A percentile compares a stretch with the other conserved stretches of the same genome.
Conservation (phyloP, 1,140 invertebrate species). For the Brachionus calyciflorus region DNA sequence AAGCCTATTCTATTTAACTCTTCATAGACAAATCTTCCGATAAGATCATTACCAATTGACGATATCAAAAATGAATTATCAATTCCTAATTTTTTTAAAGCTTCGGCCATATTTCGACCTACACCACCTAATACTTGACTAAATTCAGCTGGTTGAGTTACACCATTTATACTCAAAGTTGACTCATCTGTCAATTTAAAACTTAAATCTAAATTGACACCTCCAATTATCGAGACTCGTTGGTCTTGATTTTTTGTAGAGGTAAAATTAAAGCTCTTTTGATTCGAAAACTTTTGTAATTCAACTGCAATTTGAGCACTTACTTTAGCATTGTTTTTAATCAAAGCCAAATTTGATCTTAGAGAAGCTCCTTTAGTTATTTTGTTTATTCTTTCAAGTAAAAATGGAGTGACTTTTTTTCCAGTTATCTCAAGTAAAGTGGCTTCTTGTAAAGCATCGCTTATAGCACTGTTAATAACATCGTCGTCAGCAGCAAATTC, state of each 20-base stretch:
- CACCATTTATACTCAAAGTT: conserved; percentile 53
- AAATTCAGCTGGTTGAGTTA: conserved; percentile 54
- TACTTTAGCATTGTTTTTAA: conserved; percentile 84
- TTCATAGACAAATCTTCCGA: conserved; percentile 59
- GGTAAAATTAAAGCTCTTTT: conserved; percentile 50
- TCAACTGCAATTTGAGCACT: conserved; percentile 77
- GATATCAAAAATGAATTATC: conserved; percentile 69
- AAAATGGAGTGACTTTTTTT: conserved; percentile 86
- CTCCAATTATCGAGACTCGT: conserved; percentile 49
- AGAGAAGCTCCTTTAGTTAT: conserved; percentile 78
- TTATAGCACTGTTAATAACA: conserved; percentile 69
- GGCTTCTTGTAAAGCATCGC: conserved; percentile 70
- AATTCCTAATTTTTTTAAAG: conserved; percentile 70
- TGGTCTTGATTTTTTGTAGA: too few species aligned
- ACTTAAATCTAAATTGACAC: conserved; percentile 48
- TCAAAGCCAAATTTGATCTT: conserved; percentile 77
- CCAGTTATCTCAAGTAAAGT: conserved; percentile 69
- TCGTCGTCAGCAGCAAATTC: conserved; percentile 64
- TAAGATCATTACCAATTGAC: conserved; percentile 72
- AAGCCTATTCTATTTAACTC: conserved; percentile 60
- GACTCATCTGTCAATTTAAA: background rate
- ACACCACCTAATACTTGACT: conserved; percentile 71
- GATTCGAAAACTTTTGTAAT: conserved; percentile 53
- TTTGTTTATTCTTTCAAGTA: conserved; percentile 73
- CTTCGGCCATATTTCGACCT: conserved; percentile 82